These are phyloP conservation scores for Dicranocentrus wangi DNA, from an alignment of 2,888 invertebrate genomes.

Conservation along the genomic window DNA sequence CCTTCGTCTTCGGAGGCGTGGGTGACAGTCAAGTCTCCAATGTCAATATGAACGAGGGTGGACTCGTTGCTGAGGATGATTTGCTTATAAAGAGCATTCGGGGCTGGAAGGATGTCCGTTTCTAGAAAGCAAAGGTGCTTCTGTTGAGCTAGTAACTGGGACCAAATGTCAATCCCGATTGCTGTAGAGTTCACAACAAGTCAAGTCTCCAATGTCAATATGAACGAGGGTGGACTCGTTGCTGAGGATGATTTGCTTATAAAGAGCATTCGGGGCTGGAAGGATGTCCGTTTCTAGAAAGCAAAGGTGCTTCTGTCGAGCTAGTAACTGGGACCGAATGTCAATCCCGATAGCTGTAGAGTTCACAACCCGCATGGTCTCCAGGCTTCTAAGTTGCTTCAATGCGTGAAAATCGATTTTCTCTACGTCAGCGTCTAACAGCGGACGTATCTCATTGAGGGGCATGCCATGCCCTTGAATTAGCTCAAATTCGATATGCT, in stretches of 20 bases:
- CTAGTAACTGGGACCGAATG: constrained; percentile 63
- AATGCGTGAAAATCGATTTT: constrained; percentile 54
- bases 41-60: constrained; percentile 62
- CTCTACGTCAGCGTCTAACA: constrained; percentile 55
- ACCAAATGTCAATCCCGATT: constrained; percentile 64
- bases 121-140: constrained; percentile 57
- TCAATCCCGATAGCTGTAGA: constrained; percentile 67
- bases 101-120: constrained; percentile 68
- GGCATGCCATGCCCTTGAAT: constrained; percentile 71
- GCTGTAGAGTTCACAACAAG: constrained; percentile 68
- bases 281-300: constrained; percentile 69
- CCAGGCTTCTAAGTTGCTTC: constrained; percentile 42
- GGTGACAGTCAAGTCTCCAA: constrained; percentile 68
- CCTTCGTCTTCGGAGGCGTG: constrained; percentile 60
- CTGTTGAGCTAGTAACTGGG: constrained; percentile 61
- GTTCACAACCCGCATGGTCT: constrained; percentile 60
- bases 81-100: constrained; percentile 58
- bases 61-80: constrained; percentile 55
- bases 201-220: constrained; percentile 69
- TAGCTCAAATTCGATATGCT: constrained; percentile 64
- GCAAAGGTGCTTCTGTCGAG: constrained; percentile 51
- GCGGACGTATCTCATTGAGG: constrained; percentile 55
- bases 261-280: constrained; percentile 62
- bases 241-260: constrained; percentile 52
- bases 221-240: constrained; percentile 59